phyloP scores from a whole-genome alignment of 2,797 vertebrate genomes.

The Lindbergichthys nudifrons region DNA sequence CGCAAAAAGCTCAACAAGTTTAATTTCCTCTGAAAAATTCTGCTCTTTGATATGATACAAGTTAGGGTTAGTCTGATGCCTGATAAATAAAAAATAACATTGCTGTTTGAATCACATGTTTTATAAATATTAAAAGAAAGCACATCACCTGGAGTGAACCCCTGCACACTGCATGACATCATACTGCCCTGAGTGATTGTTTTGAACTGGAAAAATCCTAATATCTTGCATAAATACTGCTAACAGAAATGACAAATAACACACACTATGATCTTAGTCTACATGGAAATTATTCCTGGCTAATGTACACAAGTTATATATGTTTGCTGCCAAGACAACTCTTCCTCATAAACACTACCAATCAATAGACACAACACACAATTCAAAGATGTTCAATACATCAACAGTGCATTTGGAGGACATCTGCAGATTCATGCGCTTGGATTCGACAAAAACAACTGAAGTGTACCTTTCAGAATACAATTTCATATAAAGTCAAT shows the following conservation, averaged over 20 bases:
- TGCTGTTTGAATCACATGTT: background rate
- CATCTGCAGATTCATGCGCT: background rate
- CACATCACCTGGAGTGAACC: background rate
- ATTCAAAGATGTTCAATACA: background rate
- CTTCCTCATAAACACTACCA: background rate
- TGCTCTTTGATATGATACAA: background rate
- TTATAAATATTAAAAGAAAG: conserved; percentile 7
- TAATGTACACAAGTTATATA: no score
- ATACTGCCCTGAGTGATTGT: background rate
- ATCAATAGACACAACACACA: background rate
- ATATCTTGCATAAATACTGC: conserved; percentile 8
- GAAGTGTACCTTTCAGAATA: background rate
- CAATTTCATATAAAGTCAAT: background rate
- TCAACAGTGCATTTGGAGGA: background rate
- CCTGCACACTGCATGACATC: background rate
- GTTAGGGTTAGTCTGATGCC: background rate
- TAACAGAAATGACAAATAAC: background rate
- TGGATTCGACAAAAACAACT: background rate
- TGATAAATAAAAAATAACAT: background rate
- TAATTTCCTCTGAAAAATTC: background rate
- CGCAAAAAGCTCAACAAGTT: background rate
- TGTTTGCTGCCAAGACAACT: background rate
- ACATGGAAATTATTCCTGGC: no score
- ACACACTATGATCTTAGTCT: background rate
- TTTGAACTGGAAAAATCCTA: conserved; percentile 6